Percentiles rank a stretch among this genome's conserved stretches.
Conservation (phyloP, 2,888 invertebrate species). For the Hetaerina titia region DNA sequence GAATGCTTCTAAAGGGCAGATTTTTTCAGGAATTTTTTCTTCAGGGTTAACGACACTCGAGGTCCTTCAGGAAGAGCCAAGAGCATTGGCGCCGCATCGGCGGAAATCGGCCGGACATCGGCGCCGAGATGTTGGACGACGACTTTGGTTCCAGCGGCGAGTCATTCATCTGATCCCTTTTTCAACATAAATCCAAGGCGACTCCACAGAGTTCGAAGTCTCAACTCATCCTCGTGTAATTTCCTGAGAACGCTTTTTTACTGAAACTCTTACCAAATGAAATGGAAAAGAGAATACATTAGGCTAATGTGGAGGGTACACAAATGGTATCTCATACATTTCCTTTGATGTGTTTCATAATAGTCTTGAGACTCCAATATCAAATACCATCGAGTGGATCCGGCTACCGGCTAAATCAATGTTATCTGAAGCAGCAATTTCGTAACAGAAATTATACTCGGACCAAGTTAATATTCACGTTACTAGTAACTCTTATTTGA, state of each 20-base stretch:
- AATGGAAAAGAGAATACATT: neutral
- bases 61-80: neutral
- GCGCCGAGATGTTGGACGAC: neutral
- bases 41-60: neutral
- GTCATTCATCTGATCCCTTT: neutral
- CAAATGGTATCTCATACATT: neutral
- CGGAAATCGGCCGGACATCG: neutral
- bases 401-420: too few relatives aligned
- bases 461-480: too few relatives aligned
- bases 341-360: too few relatives aligned
- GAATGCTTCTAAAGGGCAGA: too few relatives aligned
- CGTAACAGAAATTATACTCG: too few relatives aligned
- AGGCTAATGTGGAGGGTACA: neutral
- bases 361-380: too few relatives aligned
- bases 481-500: too few relatives aligned
- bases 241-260: neutral
- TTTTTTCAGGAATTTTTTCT: neutral
- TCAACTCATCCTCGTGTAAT: neutral
- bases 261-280: neutral
- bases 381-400: too few relatives aligned
- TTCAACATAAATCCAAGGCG: neutral
- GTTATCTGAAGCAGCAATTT: too few relatives aligned
- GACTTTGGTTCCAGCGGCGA: neutral
- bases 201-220: neutral
- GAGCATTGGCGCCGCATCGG: neutral